Evolutionary conservation across 64 coral and sea anemone species (phyloP), one percentile per base, ranked within the genome.

Genomic region (Montipora foliosa): DNA sequence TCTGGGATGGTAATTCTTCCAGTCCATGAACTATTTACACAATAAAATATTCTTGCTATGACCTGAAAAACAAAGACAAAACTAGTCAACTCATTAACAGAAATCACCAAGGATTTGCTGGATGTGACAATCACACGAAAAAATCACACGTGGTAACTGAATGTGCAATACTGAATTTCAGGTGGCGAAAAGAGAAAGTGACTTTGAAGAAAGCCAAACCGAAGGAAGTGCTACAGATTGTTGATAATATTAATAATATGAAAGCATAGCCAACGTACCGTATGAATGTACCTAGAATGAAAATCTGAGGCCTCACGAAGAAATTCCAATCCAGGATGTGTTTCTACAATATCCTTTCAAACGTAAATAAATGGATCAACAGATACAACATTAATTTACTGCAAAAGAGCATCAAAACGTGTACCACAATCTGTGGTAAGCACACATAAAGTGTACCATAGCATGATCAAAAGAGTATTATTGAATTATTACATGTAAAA

Each of bases 11-110:
- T 99, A 16, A 99, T 99, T 60, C 72, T 90, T 37, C 98, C 98
- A 71, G 98, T 96, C 98, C 98, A 99, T 89, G 98, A 99, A 86
- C 95, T 96, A 75, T 99, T 99, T 25, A 99, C 95, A 92, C 82
- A 94, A 81, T 96, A 99, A 93, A 99, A 99, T 89, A 99, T 99
- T 94, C 98, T 96, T 57, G 98, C 98, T 94, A 99, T 94, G 14
- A 99, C 98, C 98, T 99, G 21, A 20, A 87, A 90, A 15, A n/a
- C 4, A 1, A 86, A 69, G 77, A 9, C 10, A 87, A 83, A 20
- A 80, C 15, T 6, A 11, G 49, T 78, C 12, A 19, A 64, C 44
- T 17, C 49, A 13, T 5, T 44, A 2, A 14, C 16, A 8, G n/a
- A 61, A 60, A 2, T 24, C 46, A 8, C 66, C 67, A 72, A 2